These are phyloP conservation scores for Polyommatus iphigenia DNA, from an alignment of 2,888 invertebrate genomes.

Conservation along the genomic window DNA sequence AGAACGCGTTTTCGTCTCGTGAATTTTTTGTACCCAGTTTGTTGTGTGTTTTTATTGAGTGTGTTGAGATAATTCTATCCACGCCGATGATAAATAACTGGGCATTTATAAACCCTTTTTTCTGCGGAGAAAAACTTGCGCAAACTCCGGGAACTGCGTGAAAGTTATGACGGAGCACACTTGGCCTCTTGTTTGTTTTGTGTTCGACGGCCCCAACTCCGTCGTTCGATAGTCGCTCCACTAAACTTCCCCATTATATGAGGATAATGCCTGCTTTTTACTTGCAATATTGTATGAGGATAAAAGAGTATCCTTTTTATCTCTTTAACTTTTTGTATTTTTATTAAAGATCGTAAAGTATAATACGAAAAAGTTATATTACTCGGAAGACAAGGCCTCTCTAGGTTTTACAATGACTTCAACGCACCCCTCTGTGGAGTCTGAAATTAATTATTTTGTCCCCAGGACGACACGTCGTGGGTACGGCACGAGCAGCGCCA, in stretches of 20 bases:
- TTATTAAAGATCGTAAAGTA: too few species aligned
- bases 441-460: not conserved
- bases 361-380: not conserved
- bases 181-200: slow-evolving; percentile 16
- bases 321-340: not conserved
- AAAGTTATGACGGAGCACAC: slow-evolving; percentile 26
- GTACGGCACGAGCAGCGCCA: slow-evolving; percentile 54
- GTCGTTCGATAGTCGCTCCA: not conserved
- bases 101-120: not conserved
- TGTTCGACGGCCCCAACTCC: slow-evolving; percentile 26
- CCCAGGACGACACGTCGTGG: slow-evolving; percentile 54
- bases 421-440: not conserved
- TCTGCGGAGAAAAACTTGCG: not conserved
- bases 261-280: not conserved
- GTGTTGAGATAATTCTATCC: not conserved
- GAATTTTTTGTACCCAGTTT: not conserved
- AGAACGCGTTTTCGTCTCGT: not conserved
- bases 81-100: not conserved
- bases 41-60: too few species aligned
- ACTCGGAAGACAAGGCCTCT: not conserved
- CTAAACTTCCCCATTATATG: slow-evolving; percentile 1
- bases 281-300: not conserved
- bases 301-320: not conserved
- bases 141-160: slow-evolving; percentile 18
- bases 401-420: not conserved